Percentiles rank a stretch among this genome's conserved stretches.
phyloP scores from a whole-genome alignment of 2,797 vertebrate species.

The Muscicapa striata region DNA sequence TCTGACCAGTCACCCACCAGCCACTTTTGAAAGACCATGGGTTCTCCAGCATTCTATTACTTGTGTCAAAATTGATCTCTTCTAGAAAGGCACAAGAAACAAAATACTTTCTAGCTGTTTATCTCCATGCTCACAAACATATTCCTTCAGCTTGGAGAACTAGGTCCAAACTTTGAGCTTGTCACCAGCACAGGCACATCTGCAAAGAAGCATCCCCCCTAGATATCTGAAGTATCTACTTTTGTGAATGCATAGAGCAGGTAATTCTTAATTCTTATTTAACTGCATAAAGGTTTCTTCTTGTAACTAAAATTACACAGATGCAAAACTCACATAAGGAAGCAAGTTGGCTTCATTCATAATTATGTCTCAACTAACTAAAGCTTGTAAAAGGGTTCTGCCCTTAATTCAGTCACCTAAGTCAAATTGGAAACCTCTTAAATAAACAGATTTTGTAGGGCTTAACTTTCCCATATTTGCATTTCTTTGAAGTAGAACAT shows the following conservation, averaged over 20 bases:
- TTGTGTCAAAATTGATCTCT: neutral
- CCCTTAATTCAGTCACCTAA: neutral
- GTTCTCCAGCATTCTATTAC: neutral
- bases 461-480: neutral
- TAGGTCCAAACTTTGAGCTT: neutral
- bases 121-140: neutral
- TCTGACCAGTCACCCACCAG: neutral
- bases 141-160: neutral
- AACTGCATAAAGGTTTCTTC: neutral
- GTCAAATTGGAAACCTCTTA: neutral
- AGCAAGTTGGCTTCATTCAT: neutral
- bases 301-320: neutral
- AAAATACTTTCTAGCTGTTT: neutral
- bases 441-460: neutral
- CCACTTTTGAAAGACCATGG: neutral
- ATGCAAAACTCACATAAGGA: neutral
- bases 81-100: neutral
- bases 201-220: neutral
- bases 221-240: neutral
- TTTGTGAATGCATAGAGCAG: neutral
- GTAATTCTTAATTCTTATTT: neutral
- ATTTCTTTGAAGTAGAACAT: neutral
- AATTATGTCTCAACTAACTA: neutral
- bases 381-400: neutral
- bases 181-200: neutral